These are phyloP conservation scores for Sciurus vulgaris DNA, from an alignment of 2,797 vertebrate genomes.

Conservation along the genomic window DNA sequence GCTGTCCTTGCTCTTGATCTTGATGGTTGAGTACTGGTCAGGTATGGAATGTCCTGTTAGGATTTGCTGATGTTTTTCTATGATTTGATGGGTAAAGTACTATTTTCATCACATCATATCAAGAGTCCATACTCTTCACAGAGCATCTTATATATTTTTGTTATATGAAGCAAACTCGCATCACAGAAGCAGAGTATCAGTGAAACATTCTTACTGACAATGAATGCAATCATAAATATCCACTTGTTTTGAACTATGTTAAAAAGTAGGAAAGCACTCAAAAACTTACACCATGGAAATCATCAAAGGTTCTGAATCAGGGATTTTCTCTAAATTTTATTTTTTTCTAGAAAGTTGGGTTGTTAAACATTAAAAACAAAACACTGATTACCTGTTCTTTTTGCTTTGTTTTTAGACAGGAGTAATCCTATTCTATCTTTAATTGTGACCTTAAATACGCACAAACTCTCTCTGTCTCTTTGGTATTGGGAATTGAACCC, in stretches of 20 bases:
- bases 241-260: slow-evolving; percentile 5
- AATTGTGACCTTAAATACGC: neutral
- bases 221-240: neutral
- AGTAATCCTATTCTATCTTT: neutral
- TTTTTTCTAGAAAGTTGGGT: neutral
- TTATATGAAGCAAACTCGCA: neutral
- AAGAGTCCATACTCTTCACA: neutral
- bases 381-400: neutral
- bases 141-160: neutral
- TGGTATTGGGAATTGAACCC: too few species aligned
- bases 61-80: neutral
- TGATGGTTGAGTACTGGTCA: neutral
- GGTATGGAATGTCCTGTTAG: too few species aligned
- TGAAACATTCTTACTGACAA: neutral
- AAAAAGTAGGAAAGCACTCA: neutral
- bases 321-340: neutral
- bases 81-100: neutral
- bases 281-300: neutral
- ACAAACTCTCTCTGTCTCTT: neutral
- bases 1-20: neutral
- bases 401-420: neutral
- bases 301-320: neutral
- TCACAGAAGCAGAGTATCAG: neutral
- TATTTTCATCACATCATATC: neutral
- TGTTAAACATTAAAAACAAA: neutral